Percentiles rank a stretch among this genome's conserved stretches.
Conservation (phyloP, 2,113 vertebrate genomes). For the Heloderma charlesbogerti region DNA sequence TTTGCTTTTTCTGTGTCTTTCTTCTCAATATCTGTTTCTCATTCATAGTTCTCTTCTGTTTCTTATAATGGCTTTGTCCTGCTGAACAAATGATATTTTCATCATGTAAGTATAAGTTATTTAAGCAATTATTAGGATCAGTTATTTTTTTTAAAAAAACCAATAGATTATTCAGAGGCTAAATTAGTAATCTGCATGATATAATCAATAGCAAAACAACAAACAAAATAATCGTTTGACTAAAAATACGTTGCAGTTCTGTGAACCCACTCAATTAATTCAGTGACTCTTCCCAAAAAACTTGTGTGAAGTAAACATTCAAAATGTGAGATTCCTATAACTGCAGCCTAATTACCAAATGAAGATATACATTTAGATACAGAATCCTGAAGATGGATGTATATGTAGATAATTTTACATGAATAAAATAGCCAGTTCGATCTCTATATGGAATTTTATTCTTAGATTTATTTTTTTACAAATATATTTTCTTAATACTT, state of each 20-base stretch:
- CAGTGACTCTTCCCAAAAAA: neutral
- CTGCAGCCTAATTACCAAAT: neutral
- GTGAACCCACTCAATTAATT: neutral
- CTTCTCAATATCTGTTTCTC: constrained; percentile 70
- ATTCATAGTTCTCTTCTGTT: constrained; percentile 77
- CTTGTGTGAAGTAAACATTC: neutral
- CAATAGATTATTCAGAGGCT: neutral
- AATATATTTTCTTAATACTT: neutral
- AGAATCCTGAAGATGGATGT: neutral
- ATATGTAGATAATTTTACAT: neutral
- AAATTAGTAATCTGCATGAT: constrained; percentile 13
- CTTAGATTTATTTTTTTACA: neutral
- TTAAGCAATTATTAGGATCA: constrained; percentile 41
- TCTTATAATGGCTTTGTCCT: constrained; percentile 74
- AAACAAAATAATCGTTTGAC: neutral
- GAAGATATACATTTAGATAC: neutral
- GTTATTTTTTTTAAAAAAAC: constrained; percentile 11
- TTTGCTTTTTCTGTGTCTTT: constrained; percentile 65
- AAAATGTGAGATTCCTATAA: neutral
- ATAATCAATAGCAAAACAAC: constrained; percentile 26
- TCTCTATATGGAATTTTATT: neutral
- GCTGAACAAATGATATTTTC: constrained; percentile 72
- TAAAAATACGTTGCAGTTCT: neutral
- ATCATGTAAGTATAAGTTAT: constrained; percentile 71
- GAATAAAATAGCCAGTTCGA: neutral